Percentiles rank a stretch among this genome's conserved stretches.
phyloP scores from a whole-genome alignment of 2,113 vertebrate genomes.

The Gila orcuttii region DNA sequence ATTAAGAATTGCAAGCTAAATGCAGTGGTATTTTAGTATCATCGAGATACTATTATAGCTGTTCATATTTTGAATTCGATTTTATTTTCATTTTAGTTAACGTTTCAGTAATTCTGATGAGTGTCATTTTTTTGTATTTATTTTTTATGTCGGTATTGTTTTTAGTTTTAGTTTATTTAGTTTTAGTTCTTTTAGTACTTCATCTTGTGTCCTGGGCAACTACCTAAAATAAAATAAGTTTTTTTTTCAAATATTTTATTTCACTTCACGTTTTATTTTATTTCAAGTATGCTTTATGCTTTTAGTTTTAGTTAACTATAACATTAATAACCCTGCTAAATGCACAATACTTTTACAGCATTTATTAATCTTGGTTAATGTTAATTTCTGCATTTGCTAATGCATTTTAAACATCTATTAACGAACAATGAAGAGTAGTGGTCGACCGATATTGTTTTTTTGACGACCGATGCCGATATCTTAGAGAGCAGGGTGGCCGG shows the following conservation, averaged over 20 bases:
- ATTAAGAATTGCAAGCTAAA: not conserved
- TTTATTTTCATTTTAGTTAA: not conserved
- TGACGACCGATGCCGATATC: too few species aligned
- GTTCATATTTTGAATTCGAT: not conserved
- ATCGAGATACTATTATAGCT: not conserved
- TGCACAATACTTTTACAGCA: not conserved
- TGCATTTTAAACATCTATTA: not conserved
- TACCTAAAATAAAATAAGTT: too few species aligned
- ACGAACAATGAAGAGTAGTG: not conserved
- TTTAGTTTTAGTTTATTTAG: not conserved
- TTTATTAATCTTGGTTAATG: not conserved
- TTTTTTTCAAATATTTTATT: not conserved
- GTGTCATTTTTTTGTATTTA: too few species aligned
- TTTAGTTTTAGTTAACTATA: not conserved
- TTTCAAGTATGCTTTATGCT: not conserved
- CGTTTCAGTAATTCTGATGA: too few species aligned
- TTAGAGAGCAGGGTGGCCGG: too few species aligned
- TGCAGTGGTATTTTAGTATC: not conserved
- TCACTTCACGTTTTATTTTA: not conserved
- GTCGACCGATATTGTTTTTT: too few species aligned
- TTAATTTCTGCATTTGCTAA: not conserved
- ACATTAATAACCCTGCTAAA: not conserved
- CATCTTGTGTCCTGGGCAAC: not conserved
- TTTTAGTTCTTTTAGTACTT: not conserved
- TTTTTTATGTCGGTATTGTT: too few species aligned